Evolutionary conservation across 2,113 vertebrate genomes (phyloP).

Genomic region (Hippocampus comes): DNA sequence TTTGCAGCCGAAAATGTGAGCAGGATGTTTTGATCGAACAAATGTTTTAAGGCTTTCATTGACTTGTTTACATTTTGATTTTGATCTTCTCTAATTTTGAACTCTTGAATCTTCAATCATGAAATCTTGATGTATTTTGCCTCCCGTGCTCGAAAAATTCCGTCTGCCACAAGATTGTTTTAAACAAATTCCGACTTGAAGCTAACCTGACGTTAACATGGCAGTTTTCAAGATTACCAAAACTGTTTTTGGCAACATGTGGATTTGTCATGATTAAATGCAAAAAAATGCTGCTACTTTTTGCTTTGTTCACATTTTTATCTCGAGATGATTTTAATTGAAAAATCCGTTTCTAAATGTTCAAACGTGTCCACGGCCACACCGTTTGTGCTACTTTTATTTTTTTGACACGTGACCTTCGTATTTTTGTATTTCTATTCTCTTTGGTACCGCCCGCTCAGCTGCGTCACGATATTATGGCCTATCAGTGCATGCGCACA

Average conservation of each 20-base stretch:
- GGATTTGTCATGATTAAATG: neutral
- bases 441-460: slow-evolving; percentile 29
- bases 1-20: neutral
- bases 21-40: neutral
- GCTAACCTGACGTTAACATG: too few species aligned
- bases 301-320: neutral
- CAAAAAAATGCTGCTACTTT: neutral
- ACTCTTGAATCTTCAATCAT: neutral
- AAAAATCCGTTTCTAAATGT: neutral
- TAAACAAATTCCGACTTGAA: too few species aligned
- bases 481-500: neutral
- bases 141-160: too few species aligned
- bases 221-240: too few species aligned
- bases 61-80: neutral
- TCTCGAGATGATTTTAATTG: neutral
- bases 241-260: neutral
- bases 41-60: neutral
- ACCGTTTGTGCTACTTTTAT: neutral
- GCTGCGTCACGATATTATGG: slow-evolving; percentile 1
- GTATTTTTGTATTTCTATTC: slow-evolving; percentile 53
- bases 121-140: neutral
- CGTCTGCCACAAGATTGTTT: too few species aligned
- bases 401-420: slow-evolving; percentile 22
- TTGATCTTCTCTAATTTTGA: neutral
- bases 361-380: neutral